Evolutionary conservation across 1,140 invertebrate genomes (phyloP), one percentile per base, ranked within the genome.

Genomic region (Polypedilum pembai): DNA sequence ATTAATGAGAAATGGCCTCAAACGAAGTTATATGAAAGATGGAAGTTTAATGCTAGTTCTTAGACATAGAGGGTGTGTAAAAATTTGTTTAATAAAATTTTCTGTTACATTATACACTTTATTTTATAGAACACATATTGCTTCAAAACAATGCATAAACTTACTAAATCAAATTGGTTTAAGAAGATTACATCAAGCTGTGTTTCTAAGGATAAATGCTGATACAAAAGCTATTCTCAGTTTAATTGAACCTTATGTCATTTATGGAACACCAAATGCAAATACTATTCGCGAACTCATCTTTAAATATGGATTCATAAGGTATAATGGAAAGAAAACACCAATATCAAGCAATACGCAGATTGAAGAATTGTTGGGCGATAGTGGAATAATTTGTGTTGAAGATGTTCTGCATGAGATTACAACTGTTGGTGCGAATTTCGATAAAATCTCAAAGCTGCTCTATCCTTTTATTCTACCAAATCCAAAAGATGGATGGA

Each of bases 321-420:
- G 45, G 8, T 75, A 82, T n/a, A 74, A 80, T 17, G 76, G 74
- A 7, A 81, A 80, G 33, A 82, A 82, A 73, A 79, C 78, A 3
- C 76, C 80, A 8, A 82, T 82, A 45, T 79, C 80, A 77, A 83
- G 80, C 1, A 80, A 80, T 76, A 79, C 78, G 33, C 77, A 82
- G 77, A 78, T 83, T 7, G 80, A 80, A 75, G 78, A 82, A 74
- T 77, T 79, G 3, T 74, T 82, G 65, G 80, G 81, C 1, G 78
- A 81, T 0, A 77, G 79, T 63, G 81, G 80, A 41, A 76, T 82
- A 5, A 82, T 81, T 74, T 81, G 82, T 72, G 75, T 82, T 75
- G 81, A 82, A 75, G 81, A 82, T 74, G 80, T 82, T n/a, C 80
- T 82, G 7, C 81, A 82, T 73, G 81, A 82, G 75, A 79, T 82